phyloP scores from a whole-genome alignment of 2,113 vertebrate species.

The Rhynchomys soricoides region DNA sequence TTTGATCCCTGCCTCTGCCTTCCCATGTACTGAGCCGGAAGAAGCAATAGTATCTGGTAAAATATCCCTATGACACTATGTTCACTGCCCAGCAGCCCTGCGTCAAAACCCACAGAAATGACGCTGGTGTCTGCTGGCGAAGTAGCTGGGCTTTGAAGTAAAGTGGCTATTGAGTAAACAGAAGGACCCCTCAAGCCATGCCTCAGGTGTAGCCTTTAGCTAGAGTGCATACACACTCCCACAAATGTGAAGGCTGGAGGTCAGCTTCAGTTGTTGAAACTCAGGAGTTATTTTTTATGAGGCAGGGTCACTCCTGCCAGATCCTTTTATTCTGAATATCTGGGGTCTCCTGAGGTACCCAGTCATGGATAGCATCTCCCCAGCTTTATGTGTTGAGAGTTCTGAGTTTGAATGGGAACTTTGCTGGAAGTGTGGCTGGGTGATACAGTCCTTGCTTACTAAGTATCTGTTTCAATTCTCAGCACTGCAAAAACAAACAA shows the following conservation, averaged over 20 bases:
- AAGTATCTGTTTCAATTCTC: neutral
- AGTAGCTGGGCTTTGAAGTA: neutral
- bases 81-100: neutral
- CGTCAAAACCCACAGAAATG: neutral
- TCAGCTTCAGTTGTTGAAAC: neutral
- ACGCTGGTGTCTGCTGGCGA: neutral
- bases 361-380: neutral
- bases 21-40: neutral
- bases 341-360: neutral
- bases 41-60: neutral
- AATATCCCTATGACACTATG: fast-evolving
- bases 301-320: neutral
- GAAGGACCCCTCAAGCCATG: neutral
- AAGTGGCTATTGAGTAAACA: neutral
- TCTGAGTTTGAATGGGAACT: neutral
- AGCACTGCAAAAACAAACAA: neutral
- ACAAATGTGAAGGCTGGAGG: neutral
- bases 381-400: neutral
- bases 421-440: neutral
- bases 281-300: neutral
- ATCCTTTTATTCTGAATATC: neutral
- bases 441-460: neutral
- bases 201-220: neutral
- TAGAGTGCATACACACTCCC: neutral
- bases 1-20: neutral